These are phyloP conservation scores for Cyprinodon variegatus DNA, from an alignment of 2,113 vertebrate genomes.

Conservation along the genomic window DNA sequence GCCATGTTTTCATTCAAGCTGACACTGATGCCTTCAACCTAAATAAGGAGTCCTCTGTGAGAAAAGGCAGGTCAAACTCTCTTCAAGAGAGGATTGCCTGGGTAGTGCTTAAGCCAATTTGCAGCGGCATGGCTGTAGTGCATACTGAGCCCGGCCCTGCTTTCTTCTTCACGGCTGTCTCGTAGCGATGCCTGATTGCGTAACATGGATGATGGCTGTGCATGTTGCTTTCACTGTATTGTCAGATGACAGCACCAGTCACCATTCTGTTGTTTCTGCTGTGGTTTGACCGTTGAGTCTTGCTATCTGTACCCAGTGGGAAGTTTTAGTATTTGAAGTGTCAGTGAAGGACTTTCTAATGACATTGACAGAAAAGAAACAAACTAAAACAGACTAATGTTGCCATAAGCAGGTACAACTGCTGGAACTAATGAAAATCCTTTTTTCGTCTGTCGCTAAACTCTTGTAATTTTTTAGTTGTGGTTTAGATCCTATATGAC, in stretches of 20 bases:
- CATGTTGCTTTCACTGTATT: slow-evolving; percentile 66
- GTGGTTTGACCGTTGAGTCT: slow-evolving; percentile 48
- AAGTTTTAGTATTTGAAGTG: slow-evolving; percentile 18
- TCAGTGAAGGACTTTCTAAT: slow-evolving; percentile 41
- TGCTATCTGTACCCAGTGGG: slow-evolving; percentile 34
- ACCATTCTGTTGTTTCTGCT: slow-evolving; percentile 53
- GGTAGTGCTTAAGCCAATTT: slow-evolving; percentile 77
- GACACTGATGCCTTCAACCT: slow-evolving; percentile 54
- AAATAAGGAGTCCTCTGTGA: slow-evolving; percentile 63
- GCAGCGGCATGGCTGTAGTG: slow-evolving; percentile 68
- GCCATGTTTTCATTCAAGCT: slow-evolving; percentile 61
- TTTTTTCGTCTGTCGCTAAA: slow-evolving; percentile 28
- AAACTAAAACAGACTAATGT: neutral
- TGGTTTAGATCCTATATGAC: slow-evolving; percentile 61
- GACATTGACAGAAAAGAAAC: slow-evolving; percentile 4
- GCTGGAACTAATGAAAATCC: slow-evolving; percentile 11
- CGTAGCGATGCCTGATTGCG: slow-evolving; percentile 74
- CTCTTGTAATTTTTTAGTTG: slow-evolving; percentile 43
- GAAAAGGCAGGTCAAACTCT: slow-evolving; percentile 67
- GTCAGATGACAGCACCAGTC: slow-evolving; percentile 59
- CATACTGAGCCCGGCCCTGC: slow-evolving; percentile 74
- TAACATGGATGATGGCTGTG: slow-evolving; percentile 75
- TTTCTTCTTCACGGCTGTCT: slow-evolving; percentile 66
- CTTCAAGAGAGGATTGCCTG: slow-evolving; percentile 67
- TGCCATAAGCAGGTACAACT: neutral